Evolutionary conservation across 2,797 vertebrate species (phyloP), one percentile per base, ranked within the genome.

Genomic region (Leuciscus waleckii): DNA sequence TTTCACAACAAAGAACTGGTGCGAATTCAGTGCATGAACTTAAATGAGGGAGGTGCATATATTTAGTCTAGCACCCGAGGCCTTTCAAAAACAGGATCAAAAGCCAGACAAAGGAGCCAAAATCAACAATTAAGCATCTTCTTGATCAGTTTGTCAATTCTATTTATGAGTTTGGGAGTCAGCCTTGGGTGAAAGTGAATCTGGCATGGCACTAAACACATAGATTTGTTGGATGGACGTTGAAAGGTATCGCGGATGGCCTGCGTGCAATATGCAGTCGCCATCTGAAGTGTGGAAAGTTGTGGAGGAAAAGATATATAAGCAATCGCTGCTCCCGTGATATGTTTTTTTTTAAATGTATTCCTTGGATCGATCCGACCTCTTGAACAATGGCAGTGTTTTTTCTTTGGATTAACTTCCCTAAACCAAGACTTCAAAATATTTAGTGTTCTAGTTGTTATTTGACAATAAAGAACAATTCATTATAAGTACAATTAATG

Each of bases 141-240:
- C 93, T 92, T 93, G 93, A 95, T 94, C 93, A 92, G 90, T 87
- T 85, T 91, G 92, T 93, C 92, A 93, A 91, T 84, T 90, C 82
- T 92, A 93, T 95, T 94, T 94, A 93, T 94, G 90, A 92, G 89
- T 94, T 92, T 93, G 85, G 92, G 91, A 93, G 93, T 93, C 92
- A 89, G 87, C 78, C 14, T 43, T 85, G 88, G 90, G 94, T 94
- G 90, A 91, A 89, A 90, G 90, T 87, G 91, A 91, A 90, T 93
- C 88, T 90, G 79, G 74, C 79, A 89, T 86, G 82, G 83, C 85
- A 86, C 56, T 51, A 78, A 84, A 92, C 81, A 89, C 89, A 91
- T 81, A 89, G 91, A 90, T 92, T 93, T 92, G 92, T 93, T 93
- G 91, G 93, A 93, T 85, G 92, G 92, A 92, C 89, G 89, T 92